phyloP scores from a whole-genome alignment of 2,113 vertebrate species.

The Eulemur rufifrons region DNA sequence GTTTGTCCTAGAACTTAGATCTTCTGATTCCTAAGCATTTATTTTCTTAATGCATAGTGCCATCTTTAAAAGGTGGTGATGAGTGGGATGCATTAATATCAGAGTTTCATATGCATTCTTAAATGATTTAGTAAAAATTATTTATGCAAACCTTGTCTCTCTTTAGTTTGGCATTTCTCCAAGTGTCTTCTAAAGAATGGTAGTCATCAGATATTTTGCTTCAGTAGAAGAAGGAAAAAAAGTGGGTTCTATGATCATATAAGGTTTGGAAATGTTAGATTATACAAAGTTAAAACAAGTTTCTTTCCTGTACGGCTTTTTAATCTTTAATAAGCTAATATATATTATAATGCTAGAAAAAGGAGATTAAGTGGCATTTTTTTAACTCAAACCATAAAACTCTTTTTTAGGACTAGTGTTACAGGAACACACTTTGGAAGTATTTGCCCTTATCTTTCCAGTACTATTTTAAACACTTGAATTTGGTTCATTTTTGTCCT shows the following conservation, averaged over 20 bases:
- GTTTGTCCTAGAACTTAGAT: background rate
- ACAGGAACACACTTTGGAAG: background rate
- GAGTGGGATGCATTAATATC: background rate
- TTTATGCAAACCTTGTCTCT: background rate
- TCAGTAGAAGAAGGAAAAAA: background rate
- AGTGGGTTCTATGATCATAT: background rate
- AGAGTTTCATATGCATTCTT: background rate
- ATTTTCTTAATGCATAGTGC: too few species aligned
- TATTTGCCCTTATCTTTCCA: background rate
- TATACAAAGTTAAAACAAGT: background rate
- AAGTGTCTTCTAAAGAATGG: background rate
- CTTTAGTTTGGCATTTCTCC: conserved; percentile 12
- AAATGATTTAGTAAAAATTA: background rate
- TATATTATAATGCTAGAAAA: conserved; percentile 22
- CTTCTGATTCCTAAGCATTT: background rate
- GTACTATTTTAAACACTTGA: background rate
- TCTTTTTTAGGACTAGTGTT: background rate
- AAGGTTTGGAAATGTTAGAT: background rate
- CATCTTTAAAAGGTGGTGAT: background rate
- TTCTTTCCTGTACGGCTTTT: background rate
- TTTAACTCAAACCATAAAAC: background rate
- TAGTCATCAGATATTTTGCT: background rate
- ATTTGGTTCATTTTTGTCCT: background rate
- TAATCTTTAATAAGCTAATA: background rate
- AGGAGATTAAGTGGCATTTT: background rate